Conservation (phyloP, 37 sponge, comb jelly and placozoan genomes). For the Bolinopsis microptera region DNA sequence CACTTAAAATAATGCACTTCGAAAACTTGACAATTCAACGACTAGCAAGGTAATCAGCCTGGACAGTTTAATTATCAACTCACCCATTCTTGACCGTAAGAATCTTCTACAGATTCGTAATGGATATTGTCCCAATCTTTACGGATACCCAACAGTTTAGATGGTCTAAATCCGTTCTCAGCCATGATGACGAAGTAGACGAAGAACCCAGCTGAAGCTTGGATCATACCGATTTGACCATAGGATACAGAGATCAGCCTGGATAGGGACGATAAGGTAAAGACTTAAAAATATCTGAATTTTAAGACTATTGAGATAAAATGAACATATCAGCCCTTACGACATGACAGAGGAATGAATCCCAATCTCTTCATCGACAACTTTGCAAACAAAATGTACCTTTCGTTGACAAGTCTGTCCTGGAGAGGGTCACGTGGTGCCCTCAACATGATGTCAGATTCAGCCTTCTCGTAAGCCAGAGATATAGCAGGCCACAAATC, state of each 20-base stretch:
- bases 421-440: conserved; percentile 79
- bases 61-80: no score
- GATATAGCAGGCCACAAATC: conserved; percentile 94
- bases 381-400: no score
- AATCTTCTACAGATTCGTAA: conserved; percentile 73
- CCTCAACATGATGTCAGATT: conserved; percentile 95
- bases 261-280: no score
- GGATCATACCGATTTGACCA: conserved; percentile 92
- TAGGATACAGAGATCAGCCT: conserved; percentile 80
- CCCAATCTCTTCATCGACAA: no score
- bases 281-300: no score
- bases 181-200: conserved; percentile 95
- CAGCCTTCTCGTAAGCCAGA: conserved; percentile 92
- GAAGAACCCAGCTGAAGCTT: conserved; percentile 94
- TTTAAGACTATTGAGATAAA: no score
- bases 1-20: no score
- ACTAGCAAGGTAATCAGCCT: no score
- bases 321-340: no score
- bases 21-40: no score
- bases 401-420: conserved; percentile 85
- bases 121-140: conserved; percentile 76
- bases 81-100: conserved; percentile 96
- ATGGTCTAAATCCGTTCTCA: conserved; percentile 90
- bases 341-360: no score
- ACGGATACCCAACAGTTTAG: conserved; percentile 72